Evolutionary conservation across 2,888 invertebrate genomes (phyloP).

Genomic region (Drosophila kanekoi): DNA sequence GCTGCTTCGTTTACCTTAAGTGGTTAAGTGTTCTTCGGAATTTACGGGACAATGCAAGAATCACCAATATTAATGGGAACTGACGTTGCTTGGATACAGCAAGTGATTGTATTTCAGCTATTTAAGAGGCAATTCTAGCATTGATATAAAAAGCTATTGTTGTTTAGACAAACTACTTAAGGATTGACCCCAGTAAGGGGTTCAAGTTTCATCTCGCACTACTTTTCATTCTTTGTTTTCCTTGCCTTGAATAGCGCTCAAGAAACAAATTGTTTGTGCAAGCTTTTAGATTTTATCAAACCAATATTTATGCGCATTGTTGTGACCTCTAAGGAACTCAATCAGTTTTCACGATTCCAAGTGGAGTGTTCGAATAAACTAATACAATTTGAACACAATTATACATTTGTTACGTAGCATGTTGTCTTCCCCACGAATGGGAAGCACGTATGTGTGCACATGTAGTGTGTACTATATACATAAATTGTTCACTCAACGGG

Average conservation of each 20-base stretch:
- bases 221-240: conserved; percentile 36
- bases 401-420: conserved; percentile 13
- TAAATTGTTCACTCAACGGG: conserved; percentile 42
- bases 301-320: conserved; percentile 1
- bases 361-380: conserved; percentile 10
- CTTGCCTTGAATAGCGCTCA: conserved; percentile 4
- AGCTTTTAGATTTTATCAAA: conserved; percentile 11
- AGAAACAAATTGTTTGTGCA: conserved; percentile 10
- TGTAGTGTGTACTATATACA: conserved; percentile 19
- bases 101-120: conserved; percentile 18
- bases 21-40: conserved; percentile 35
- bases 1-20: conserved; percentile 50
- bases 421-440: conserved; percentile 18
- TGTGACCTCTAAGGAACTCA: conserved; percentile 18
- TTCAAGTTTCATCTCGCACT: conserved; percentile 31
- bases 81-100: conserved; percentile 7
- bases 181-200: conserved; percentile 33
- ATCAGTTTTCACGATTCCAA: no score
- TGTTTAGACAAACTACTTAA: conserved; percentile 28
- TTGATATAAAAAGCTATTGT: conserved; percentile 5
- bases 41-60: conserved; percentile 17
- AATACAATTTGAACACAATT: conserved; percentile 24
- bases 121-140: conserved; percentile 1
- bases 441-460: conserved; percentile 2
- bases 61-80: conserved; percentile 23